Percentiles rank a stretch among this genome's conserved stretches.
phyloP scores from a whole-genome alignment of 2,113 vertebrate genomes.

The Centropus unirufus region DNA sequence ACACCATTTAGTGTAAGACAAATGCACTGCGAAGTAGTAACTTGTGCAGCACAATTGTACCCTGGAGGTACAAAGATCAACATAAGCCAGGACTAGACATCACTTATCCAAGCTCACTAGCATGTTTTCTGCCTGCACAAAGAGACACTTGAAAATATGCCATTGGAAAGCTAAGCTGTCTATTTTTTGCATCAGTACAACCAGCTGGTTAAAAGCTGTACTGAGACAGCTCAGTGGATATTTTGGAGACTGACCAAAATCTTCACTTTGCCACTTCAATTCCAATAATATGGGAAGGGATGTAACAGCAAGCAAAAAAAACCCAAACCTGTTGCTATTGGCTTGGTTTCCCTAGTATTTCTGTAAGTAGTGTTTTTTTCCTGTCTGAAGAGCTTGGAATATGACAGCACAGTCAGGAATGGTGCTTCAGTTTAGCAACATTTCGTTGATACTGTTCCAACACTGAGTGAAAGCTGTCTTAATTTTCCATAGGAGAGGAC shows the following conservation, averaged over 20 bases:
- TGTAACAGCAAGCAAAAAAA: not conserved
- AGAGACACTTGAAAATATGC: not conserved
- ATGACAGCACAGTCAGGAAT: not conserved
- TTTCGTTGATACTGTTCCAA: not conserved
- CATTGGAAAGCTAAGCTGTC: not conserved
- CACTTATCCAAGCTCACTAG: not conserved
- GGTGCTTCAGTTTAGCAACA: not conserved
- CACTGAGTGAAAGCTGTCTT: not conserved
- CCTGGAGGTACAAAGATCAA: not conserved
- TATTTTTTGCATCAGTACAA: not conserved
- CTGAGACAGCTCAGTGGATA: not conserved
- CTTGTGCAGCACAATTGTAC: not conserved
- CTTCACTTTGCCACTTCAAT: not conserved
- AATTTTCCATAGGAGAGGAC: not conserved
- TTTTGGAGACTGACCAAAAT: not conserved
- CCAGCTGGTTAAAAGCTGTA: not conserved
- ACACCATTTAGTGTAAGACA: not conserved
- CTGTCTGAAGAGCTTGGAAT: not conserved
- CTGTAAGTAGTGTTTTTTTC: not conserved
- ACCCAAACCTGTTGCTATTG: too few relatives aligned
- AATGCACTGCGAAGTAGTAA: not conserved
- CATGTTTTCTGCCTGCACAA: not conserved
- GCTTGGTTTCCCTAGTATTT: not conserved
- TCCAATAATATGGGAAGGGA: not conserved
- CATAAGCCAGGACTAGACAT: not conserved